Base-by-base conservation (phyloP, 2,888 invertebrate species). In the Idaea straminata region DNA sequence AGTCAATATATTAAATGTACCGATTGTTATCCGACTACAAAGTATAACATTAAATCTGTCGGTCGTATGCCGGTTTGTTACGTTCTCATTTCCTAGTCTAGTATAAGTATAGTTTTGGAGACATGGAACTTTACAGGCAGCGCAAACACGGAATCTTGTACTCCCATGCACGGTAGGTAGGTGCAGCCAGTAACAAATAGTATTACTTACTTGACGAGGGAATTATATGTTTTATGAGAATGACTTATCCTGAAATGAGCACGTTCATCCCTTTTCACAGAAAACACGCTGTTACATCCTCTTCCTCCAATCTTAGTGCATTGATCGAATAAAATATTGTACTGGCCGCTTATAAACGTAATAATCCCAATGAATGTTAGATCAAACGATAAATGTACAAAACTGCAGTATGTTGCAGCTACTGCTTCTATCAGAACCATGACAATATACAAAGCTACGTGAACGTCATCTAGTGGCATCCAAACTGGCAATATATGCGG, bases 401-500 rank as follows among this genome's bases (percentile, higher is more conserved):
- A 66, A 1, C 88, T 86, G 59, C 84, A 86, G 66, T 85, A 90
- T 3, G 80, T 38, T 0, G 87, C 74, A 0, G 86, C 80, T 4
- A 87, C 66, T 1, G 72, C 69, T 73, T 91, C 91, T 16, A 77
- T 67, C 0, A 77, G 2, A 59, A 89, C 68, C 0, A 78, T 77
- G 0, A 80, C 2, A 0, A 81, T 16, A 66, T 89, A 89, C 0
- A 82, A 83, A 13, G 68, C 35, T 59, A 79, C 66, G 68, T 70
- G 76, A 0, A 76, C 13, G 0, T 68, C 61, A 59, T 86, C 87
- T 0, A 87, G 67, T 0, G 85, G 86, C 5, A 78, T 65, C 89
- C 89, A 90, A 15, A 75, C 75, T 0, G 88, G 89, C 15, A 91
- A 70, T 60, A 91, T 82, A 63, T 90, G 91, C 0, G 88, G 88